Evolutionary conservation across 2,888 invertebrate species (phyloP), one percentile per base, ranked within the genome.

Genomic region (Drosophila neonasuta): DNA sequence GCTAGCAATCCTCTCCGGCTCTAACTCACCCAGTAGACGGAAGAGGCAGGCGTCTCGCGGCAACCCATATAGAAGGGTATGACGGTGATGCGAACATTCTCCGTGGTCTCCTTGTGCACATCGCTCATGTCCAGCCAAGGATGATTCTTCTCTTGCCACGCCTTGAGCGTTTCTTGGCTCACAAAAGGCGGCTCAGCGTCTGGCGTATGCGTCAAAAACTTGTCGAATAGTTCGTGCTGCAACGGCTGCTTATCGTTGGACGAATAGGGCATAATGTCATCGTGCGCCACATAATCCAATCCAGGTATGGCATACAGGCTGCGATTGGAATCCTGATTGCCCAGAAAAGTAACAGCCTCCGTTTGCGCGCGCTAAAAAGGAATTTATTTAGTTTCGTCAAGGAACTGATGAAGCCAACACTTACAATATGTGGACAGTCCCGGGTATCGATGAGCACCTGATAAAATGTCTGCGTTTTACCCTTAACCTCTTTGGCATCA

Each of bases 41-140:
- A 95, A 20, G 96, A 96, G 65, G 96, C 96, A 88, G 97, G 97
- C 46, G 96, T 96, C 90, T 97, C 97, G 65, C 97, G 93, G 86
- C 96, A 97, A 36, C 98, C 98, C 97, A 99, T 97, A 89, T 98
- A 99, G 92, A 99, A 99, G 0, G 99, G 99, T 90, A 98, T 99
- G 59, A 99, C 99, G 10, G 99, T 99, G 39, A 99, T 97, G 51
- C 99, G 93, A 60, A 89, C 88, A 62, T 88, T 89, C 91, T 99
- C 98, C 0, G 99, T 99, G 0, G 98, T 98, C 92, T 99, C 98
- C 85, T 97, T 96, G 90, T 99, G 98, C 8, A 99, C 99, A 91
- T 98, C 98, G 34, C 98, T 97, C 65, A 99, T 91, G 89, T 99
- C 98, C 42, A 99, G 91, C 98, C 98, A 99, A 0, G 98, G 97